Evolutionary conservation across 2,113 vertebrate species (phyloP), one percentile per base, ranked within the genome.

Genomic region (Hyla sarda): DNA sequence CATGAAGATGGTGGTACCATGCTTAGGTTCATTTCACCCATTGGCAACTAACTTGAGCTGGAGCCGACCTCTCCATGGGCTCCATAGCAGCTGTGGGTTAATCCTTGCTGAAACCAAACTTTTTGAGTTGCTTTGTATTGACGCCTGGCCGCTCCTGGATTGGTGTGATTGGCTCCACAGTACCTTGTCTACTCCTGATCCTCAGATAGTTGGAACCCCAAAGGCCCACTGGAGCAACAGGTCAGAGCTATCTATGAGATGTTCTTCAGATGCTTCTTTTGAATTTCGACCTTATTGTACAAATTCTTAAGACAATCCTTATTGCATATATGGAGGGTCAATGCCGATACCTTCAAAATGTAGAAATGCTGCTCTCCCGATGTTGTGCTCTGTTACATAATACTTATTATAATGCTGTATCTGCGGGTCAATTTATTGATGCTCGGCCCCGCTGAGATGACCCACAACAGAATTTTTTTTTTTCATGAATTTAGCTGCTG

Each of bases 371-470:
- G 77, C 77, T 65, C 37, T 41, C 78, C 77, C 32, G 41, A 3
- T 47, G 14, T 60, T 41, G 12, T 47, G 37, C 56, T n/a, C 56
- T 65, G 37, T 81, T 45, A 81, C 23, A 14, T 41, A 11, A 19
- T 60, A 34, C 30, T 47, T 50, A 77, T 11, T 28, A 78, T 45
- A n/a, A 41, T 21, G 56, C 54, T 80, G 32, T 67, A 54, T n/a
- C 34, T 41, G 32, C 56, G 71, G 82, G 82, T 73, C 82, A 60
- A 60, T 84, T 84, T 84, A 84, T 84, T 84, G 73, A 84, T 41
- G 34, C 82, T 58, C 71, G 10, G 69, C 32, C 14, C n/a, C 41
- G 82, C 82, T 75, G 82, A 30, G 82, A 84, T 58, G 71, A 34
- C 48, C 82, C 16, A 69, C 69, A 8, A 50, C 25, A 21, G 47